These are phyloP conservation scores for Antitype chi DNA, from an alignment of 2,888 invertebrate species.

Conservation along the genomic window DNA sequence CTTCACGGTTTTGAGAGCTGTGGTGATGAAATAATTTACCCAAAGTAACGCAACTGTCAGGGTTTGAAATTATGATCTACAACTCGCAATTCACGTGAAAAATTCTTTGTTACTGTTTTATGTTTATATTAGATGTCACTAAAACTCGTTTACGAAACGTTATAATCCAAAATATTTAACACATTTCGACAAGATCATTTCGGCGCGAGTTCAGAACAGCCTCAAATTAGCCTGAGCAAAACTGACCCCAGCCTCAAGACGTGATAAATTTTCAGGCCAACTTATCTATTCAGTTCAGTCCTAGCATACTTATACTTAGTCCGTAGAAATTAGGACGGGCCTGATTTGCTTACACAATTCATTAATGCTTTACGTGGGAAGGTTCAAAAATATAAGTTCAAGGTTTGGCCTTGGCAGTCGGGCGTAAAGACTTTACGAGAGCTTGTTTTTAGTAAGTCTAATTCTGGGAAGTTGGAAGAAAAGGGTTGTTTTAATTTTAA, in stretches of 20 bases:
- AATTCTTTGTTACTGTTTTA: too few relatives aligned
- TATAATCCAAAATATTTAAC: not conserved
- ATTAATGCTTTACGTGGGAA: slow-evolving; percentile 44
- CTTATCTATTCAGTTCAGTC: slow-evolving; percentile 39
- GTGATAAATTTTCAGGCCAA: slow-evolving; percentile 31
- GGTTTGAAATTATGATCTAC: too few relatives aligned
- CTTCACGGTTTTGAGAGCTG: too few relatives aligned
- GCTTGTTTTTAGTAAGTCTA: not conserved
- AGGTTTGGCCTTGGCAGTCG: not conserved
- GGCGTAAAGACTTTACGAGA: slow-evolving; percentile 10
- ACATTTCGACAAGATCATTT: not conserved
- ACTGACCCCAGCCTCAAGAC: slow-evolving; percentile 12
- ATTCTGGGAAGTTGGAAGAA: not conserved
- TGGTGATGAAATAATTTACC: too few relatives aligned
- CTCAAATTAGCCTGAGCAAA: not conserved
- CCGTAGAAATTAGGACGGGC: slow-evolving; percentile 7
- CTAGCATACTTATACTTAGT: slow-evolving; percentile 28
- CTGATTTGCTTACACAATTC: slow-evolving; percentile 45
- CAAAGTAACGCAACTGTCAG: too few relatives aligned
- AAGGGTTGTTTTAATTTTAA: not conserved
- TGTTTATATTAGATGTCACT: not conserved
- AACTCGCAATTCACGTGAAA: too few relatives aligned
- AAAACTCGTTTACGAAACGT: not conserved
- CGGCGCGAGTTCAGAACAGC: not conserved
- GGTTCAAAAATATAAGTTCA: slow-evolving; percentile 27